Conservation (phyloP, 2,888 invertebrate genomes). For the Polymixis lichenea region DNA sequence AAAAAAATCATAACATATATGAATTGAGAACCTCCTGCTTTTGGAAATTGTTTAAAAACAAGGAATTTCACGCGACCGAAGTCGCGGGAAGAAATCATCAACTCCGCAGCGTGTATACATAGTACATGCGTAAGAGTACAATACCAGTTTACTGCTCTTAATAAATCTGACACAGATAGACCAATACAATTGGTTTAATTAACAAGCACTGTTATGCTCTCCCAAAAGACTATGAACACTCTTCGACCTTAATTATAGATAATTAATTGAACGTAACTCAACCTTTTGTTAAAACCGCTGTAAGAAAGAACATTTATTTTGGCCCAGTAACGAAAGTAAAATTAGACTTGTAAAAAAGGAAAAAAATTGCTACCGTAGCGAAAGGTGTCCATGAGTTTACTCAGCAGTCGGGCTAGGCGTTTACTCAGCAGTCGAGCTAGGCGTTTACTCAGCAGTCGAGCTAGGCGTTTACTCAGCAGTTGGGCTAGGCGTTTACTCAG, state of each 20-base stretch:
- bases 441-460: no score
- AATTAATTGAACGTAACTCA: conserved; percentile 5
- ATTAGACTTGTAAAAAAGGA: no score
- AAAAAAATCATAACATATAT: no score
- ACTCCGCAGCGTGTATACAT: no score
- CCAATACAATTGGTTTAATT: conserved; percentile 34
- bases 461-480: no score
- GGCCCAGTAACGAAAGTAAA: not conserved
- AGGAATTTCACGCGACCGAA: no score
- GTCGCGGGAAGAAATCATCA: no score
- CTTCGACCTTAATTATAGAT: conserved; percentile 11
- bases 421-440: no score
- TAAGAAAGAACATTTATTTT: not conserved
- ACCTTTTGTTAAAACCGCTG: not conserved
- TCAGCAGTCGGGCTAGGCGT: no score
- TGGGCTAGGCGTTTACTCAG: no score
- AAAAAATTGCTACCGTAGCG: not conserved
- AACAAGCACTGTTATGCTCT: not conserved
- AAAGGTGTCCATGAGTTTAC: not conserved
- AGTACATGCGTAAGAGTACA: not conserved
- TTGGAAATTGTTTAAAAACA: no score
- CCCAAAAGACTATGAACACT: not conserved
- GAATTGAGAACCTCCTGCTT: no score
- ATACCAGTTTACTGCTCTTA: conserved; percentile 15
- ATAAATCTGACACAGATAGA: conserved; percentile 22